Evolutionary conservation across 2,113 vertebrate genomes (phyloP).

Genomic region (Trinectes maculatus): DNA sequence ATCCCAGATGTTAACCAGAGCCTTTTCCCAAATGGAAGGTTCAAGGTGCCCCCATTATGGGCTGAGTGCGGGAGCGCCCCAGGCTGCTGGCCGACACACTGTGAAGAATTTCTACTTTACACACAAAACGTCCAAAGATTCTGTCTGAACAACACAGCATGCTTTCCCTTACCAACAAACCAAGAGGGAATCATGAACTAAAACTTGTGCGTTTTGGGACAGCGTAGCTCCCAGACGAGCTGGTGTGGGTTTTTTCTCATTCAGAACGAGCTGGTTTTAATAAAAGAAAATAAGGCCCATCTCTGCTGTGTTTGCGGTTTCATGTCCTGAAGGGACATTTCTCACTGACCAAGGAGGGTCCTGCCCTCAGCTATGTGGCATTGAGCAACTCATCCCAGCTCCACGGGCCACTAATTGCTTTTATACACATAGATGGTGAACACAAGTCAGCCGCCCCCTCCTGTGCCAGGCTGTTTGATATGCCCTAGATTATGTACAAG

Average conservation of each 20-base stretch:
- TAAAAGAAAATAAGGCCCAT: conserved; percentile 68
- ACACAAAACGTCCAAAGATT: conserved; percentile 46
- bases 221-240: conserved; percentile 32
- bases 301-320: conserved; percentile 57
- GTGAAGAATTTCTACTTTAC: conserved; percentile 49
- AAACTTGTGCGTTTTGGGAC: conserved; percentile 63
- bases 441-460: conserved; percentile 62
- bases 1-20: conserved; percentile 66
- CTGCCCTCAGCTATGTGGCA: conserved; percentile 38
- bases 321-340: conserved; percentile 64
- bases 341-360: conserved; percentile 30
- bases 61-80: conserved; percentile 52
- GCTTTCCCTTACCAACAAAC: conserved; percentile 53
- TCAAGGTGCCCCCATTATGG: conserved; percentile 72
- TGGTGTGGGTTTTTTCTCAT: conserved; percentile 64
- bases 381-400: conserved; percentile 53
- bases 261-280: conserved; percentile 69
- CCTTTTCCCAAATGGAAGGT: conserved; percentile 52
- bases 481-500: conserved; percentile 65
- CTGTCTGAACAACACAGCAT: conserved; percentile 48
- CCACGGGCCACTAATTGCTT: conserved; percentile 72
- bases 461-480: conserved; percentile 68
- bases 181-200: conserved; percentile 65
- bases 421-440: conserved; percentile 72
- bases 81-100: conserved; percentile 49